Percentiles rank a stretch among this genome's conserved stretches.
Conservation (phyloP, 2,888 invertebrate species). For the Nasonia oneida region DNA sequence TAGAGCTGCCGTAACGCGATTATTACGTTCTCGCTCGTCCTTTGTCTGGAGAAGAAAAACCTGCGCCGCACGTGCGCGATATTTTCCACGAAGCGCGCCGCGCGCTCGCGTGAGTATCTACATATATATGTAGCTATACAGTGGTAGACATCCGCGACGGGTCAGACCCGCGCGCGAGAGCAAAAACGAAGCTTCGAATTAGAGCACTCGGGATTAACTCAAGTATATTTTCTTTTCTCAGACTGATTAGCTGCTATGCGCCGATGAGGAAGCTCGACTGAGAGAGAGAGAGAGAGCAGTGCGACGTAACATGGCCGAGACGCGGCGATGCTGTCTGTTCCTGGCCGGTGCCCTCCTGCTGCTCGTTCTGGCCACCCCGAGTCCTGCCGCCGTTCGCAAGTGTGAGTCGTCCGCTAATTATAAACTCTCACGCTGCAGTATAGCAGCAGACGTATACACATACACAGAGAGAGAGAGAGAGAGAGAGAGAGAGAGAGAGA, state of each 20-base stretch:
- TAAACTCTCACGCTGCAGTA: background rate
- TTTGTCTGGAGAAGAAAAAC: background rate
- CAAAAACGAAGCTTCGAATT: background rate
- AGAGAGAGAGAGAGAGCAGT: slow-evolving; percentile 64
- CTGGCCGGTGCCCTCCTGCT: slow-evolving; percentile 74
- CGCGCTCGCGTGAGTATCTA: background rate
- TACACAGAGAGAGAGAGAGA: background rate
- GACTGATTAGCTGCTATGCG: background rate
- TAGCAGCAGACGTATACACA: background rate
- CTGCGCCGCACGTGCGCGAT: background rate
- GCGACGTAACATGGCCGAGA: slow-evolving; percentile 63
- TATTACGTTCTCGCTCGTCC: background rate
- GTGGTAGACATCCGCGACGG: slow-evolving; percentile 9
- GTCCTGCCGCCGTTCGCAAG: background rate
- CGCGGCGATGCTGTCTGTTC: slow-evolving; percentile 68
- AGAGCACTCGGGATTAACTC: background rate
- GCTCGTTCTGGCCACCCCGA: slow-evolving; percentile 70
- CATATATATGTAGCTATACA: background rate
- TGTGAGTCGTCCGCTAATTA: background rate
- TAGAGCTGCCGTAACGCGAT: background rate
- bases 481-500: no score
- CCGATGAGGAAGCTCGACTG: background rate
- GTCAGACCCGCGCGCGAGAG: background rate
- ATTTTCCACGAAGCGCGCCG: background rate
- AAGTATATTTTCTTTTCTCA: no score